phyloP scores from a whole-genome alignment of 1,140 invertebrate genomes.

The Papilio polyxenes region DNA sequence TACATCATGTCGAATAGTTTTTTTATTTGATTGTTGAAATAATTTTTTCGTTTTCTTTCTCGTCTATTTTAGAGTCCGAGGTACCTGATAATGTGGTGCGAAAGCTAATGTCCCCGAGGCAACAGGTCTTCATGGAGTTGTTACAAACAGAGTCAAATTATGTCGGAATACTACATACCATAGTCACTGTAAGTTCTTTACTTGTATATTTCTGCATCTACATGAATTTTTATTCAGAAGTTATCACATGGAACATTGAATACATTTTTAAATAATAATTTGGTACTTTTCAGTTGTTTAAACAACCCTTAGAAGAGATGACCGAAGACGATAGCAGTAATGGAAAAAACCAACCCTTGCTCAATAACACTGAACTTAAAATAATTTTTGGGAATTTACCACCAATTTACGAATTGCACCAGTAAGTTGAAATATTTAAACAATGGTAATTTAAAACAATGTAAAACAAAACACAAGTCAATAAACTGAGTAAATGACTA shows the following conservation, averaged over 20 bases:
- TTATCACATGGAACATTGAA: not conserved
- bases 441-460: not conserved
- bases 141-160: conserved; percentile 98
- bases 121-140: conserved; percentile 95
- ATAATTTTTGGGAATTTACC: conserved; percentile 98
- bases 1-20: no score
- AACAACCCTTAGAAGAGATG: conserved; percentile 93
- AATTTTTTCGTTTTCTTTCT: not conserved
- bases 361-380: conserved; percentile 96
- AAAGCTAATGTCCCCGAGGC: conserved; percentile 87
- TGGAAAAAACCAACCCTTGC: conserved; percentile 83
- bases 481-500: no score
- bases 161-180: conserved; percentile 95
- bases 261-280: not conserved
- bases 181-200: conserved; percentile 78
- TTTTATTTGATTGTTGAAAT: not conserved
- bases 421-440: conserved; percentile 69
- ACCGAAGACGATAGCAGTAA: conserved; percentile 82
- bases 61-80: conserved; percentile 71
- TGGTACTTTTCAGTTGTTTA: conserved; percentile 89
- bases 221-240: no score
- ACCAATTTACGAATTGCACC: conserved; percentile 95
- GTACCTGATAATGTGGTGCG: conserved; percentile 82
- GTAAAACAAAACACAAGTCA: no score
- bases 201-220: not conserved